Evolutionary conservation across 1,140 invertebrate genomes (phyloP), one percentile per base, ranked within the genome.

Genomic region (Metaphire vulgaris): DNA sequence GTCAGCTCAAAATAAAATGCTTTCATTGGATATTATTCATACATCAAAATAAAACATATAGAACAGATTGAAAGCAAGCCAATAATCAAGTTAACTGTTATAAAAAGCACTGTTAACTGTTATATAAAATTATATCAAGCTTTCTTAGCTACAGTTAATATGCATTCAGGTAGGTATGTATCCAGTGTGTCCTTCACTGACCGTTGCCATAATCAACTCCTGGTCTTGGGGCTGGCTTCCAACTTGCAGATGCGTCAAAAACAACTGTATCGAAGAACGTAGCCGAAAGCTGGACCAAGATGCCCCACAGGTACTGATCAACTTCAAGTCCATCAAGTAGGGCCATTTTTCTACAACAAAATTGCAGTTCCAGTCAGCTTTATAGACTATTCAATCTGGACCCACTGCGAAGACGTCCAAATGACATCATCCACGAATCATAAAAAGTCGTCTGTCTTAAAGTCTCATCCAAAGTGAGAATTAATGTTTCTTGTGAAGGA

Each of bases 291-390:
- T 92, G 90, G n/a, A 30, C 33, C 33, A 95, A 87, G 80, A 96
- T 95, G 73, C 92, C 92, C 93, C 93, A 95, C 89, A 95, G 93
- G 83, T 94, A 95, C 85, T 95, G 93, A 86, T 96, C 94, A 30
- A 96, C 92, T 86, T 96, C 93, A 77, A 96, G 86, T 2, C 92
- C 93, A 88, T 95, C 93, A 79, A 95, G 87, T 81, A 93, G 90
- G 34, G 93, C 93, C 77, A 92, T 90, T 91, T 95, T 95, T 87
- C 92, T 93, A 83, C n/a, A 88, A 72, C 2, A 15, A 68, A 21
- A n/a, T n/a, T n/a, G n/a, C n/a, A n/a, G n/a, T n/a, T n/a, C n/a
- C n/a, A n/a, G n/a, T n/a, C n/a, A n/a, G n/a, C n/a, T n/a, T n/a
- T n/a, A n/a, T n/a, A n/a, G n/a, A n/a, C n/a, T n/a, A n/a, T n/a